These are phyloP conservation scores for Caenorhabditis sp. DNA, from an alignment of 2,888 invertebrate genomes.

Conservation along the genomic window DNA sequence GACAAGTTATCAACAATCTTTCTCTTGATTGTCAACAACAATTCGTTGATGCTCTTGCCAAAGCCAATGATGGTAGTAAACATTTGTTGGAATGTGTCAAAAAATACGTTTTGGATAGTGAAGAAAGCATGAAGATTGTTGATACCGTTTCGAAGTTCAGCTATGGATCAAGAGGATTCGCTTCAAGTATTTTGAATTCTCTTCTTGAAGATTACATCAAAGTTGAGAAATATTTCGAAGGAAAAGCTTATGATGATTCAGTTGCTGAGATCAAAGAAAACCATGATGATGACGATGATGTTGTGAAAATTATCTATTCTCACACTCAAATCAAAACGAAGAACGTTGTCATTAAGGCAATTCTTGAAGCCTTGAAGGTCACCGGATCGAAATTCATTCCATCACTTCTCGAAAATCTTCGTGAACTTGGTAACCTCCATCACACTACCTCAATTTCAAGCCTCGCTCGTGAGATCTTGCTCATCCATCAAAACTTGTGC, in stretches of 20 bases:
- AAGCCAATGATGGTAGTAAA: slow-evolving; percentile 19
- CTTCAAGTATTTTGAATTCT: slow-evolving; percentile 36
- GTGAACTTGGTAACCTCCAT: slow-evolving; percentile 59
- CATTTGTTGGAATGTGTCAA: slow-evolving; percentile 17
- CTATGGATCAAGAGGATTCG: slow-evolving; percentile 32
- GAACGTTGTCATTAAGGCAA: slow-evolving; percentile 51
- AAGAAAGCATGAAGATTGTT: slow-evolving; percentile 11
- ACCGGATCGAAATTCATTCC: slow-evolving; percentile 37
- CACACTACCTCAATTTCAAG: slow-evolving; percentile 52
- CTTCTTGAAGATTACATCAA: slow-evolving; percentile 49
- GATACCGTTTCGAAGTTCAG: slow-evolving; percentile 17
- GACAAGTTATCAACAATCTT: slow-evolving; percentile 16
- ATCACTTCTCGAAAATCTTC: slow-evolving; percentile 49
- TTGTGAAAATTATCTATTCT: slow-evolving; percentile 68
- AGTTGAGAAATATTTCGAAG: slow-evolving; percentile 58
- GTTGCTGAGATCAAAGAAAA: slow-evolving; percentile 53
- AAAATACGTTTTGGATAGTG: slow-evolving; percentile 13
- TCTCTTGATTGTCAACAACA: slow-evolving; percentile 13
- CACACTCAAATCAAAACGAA: slow-evolving; percentile 64
- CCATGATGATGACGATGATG: slow-evolving; percentile 48
- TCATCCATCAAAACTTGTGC: slow-evolving; percentile 34
- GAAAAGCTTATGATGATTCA: slow-evolving; percentile 55
- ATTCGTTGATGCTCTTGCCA: slow-evolving; percentile 17
- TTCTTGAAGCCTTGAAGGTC: slow-evolving; percentile 41
- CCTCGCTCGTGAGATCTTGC: slow-evolving; percentile 46